A percentile compares a stretch with the other conserved stretches of the same genome.
Conservation (phyloP, 2,888 invertebrate genomes). For the Quadroppia sp. region DNA sequence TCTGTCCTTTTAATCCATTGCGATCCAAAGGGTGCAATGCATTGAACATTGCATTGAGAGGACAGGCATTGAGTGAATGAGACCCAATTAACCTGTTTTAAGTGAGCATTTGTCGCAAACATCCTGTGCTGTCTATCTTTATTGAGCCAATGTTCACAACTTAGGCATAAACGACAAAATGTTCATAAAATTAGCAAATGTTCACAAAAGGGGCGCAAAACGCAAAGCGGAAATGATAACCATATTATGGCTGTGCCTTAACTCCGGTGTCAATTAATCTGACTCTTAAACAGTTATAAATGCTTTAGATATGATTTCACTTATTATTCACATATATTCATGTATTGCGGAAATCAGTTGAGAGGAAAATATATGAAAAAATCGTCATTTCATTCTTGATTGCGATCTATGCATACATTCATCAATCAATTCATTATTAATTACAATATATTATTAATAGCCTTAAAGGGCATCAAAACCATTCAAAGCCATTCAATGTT, state of each 20-base stretch:
- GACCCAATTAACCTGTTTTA: conserved; percentile 16
- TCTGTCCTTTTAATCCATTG: too few relatives aligned
- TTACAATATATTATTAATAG: too few relatives aligned
- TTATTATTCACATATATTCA: conserved; percentile 25
- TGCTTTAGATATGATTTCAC: conserved; percentile 7
- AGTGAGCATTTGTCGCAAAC: not conserved
- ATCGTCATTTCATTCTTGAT: not conserved
- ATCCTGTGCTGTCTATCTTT: conserved; percentile 9
- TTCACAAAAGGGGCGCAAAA: conserved; percentile 12
- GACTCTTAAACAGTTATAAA: conserved; percentile 15
- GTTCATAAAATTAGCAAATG: conserved; percentile 20
- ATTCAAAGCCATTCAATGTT: too few relatives aligned
- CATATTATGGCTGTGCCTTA: conserved; percentile 22
- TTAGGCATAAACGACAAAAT: conserved; percentile 23
- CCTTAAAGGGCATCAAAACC: too few relatives aligned
- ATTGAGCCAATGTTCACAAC: not conserved
- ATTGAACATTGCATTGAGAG: too few relatives aligned
- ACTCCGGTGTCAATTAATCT: conserved; percentile 31
- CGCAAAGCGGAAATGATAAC: conserved; percentile 28
- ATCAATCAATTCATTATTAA: too few relatives aligned
- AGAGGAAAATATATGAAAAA: not conserved
- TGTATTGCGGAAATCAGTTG: conserved; percentile 9
- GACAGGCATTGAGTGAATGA: not conserved
- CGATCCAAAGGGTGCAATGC: too few relatives aligned
- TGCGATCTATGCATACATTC: too few relatives aligned